These are phyloP conservation scores for Strix uralensis DNA, from an alignment of 2,113 vertebrate genomes.

Conservation along the genomic window DNA sequence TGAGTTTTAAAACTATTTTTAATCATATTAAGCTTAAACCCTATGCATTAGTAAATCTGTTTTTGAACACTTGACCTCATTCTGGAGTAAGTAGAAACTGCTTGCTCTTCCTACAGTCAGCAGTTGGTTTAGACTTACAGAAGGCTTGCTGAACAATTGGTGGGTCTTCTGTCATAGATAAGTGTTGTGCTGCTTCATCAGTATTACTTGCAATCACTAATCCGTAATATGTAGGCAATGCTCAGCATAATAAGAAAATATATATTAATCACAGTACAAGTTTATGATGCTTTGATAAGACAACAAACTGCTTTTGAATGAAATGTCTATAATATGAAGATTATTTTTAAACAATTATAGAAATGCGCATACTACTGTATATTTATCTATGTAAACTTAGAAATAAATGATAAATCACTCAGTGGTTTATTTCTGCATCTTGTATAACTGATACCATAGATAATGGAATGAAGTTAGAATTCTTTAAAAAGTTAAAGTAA, in stretches of 20 bases:
- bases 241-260: not conserved
- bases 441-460: not conserved
- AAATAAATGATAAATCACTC: not conserved
- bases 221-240: not conserved
- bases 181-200: not conserved
- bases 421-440: not conserved
- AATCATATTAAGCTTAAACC: not conserved
- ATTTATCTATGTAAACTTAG: not conserved
- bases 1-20: not conserved
- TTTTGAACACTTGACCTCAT: not conserved
- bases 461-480: not conserved
- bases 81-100: not conserved
- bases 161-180: not conserved
- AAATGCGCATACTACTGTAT: not conserved
- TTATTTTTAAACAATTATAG: not conserved
- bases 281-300: not conserved
- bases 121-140: not conserved
- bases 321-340: not conserved
- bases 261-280: not conserved
- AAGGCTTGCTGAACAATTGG: not conserved
- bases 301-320: not conserved
- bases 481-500: not conserved
- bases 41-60: not conserved
- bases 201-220: not conserved
- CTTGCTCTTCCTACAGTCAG: not conserved